Evolutionary conservation across 2,888 invertebrate genomes (phyloP).

Genomic region (Hypomecis punctinalis): DNA sequence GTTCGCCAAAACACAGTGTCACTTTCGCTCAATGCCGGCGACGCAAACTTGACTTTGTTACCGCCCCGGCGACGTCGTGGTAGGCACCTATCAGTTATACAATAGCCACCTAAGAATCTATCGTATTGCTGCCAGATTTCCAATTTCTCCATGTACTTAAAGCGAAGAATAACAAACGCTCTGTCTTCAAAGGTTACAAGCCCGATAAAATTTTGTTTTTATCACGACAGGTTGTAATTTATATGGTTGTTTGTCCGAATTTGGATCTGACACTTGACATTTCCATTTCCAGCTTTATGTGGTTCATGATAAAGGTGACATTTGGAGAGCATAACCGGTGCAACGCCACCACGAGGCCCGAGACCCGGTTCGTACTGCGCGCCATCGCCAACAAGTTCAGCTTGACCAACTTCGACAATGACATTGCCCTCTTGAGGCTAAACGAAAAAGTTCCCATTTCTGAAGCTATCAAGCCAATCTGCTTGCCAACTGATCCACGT

Average conservation of each 20-base stretch:
- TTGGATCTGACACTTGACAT: conserved; percentile 30
- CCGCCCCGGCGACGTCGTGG: conserved; percentile 36
- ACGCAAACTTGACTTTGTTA: conserved; percentile 59
- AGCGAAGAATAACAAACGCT: conserved; percentile 4
- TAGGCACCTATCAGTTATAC: conserved; percentile 16
- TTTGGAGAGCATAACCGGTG: conserved; percentile 95
- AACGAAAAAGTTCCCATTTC: conserved; percentile 93
- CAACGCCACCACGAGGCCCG: conserved; percentile 88
- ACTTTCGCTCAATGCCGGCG: conserved; percentile 72
- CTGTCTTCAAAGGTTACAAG: conserved; percentile 10
- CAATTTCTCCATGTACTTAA: conserved; percentile 10
- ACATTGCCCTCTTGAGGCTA: conserved; percentile 92
- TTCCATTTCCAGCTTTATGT: conserved; percentile 90
- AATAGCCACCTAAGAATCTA: conserved; percentile 34
- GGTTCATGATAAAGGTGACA: conserved; percentile 96
- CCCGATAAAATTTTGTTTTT: conserved; percentile 31
- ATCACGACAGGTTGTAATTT: conserved; percentile 21
- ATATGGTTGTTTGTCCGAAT: conserved; percentile 42
- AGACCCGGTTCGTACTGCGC: conserved; percentile 91
- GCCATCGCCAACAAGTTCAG: conserved; percentile 93
- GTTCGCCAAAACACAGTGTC: conserved; percentile 66
- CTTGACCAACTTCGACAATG: conserved; percentile 94
- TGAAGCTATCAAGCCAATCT: conserved; percentile 92
- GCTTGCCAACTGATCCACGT: conserved; percentile 88
- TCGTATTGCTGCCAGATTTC: conserved; percentile 13